Conservation (phyloP, 2,797 vertebrate species). For the Catharus ustulatus region DNA sequence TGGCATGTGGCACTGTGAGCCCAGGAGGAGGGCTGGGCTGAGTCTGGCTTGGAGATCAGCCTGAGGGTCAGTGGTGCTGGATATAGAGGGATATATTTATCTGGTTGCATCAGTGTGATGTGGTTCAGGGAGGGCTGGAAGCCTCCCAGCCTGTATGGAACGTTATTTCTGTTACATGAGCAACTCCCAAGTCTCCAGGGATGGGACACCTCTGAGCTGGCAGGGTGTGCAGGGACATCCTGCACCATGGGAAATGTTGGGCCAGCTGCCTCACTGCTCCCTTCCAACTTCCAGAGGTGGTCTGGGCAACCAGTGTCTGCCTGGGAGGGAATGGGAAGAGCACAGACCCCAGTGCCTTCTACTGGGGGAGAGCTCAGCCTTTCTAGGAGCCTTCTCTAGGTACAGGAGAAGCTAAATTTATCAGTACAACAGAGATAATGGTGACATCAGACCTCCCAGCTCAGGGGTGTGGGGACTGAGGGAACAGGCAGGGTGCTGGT, state of each 20-base stretch:
- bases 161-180: constrained; percentile 73
- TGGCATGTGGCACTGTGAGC: background rate
- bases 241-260: background rate
- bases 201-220: background rate
- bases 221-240: background rate
- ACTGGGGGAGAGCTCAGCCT: background rate
- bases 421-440: background rate
- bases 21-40: constrained; percentile 45
- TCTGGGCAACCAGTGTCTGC: background rate
- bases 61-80: background rate
- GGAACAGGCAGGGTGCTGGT: background rate
- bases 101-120: constrained; percentile 59
- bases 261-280: background rate
- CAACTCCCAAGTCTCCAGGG: constrained; percentile 37
- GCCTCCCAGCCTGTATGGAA: constrained; percentile 33
- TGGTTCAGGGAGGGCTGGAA: constrained; percentile 57
- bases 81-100: constrained; percentile 35
- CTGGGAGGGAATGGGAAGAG: background rate
- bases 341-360: background rate
- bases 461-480: background rate
- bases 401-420: background rate
- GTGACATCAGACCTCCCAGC: background rate
- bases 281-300: background rate
- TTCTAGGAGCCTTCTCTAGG: background rate
- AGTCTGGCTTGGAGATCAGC: background rate